Evolutionary conservation across 2,113 vertebrate genomes (phyloP).

Genomic region (Gobius niger): DNA sequence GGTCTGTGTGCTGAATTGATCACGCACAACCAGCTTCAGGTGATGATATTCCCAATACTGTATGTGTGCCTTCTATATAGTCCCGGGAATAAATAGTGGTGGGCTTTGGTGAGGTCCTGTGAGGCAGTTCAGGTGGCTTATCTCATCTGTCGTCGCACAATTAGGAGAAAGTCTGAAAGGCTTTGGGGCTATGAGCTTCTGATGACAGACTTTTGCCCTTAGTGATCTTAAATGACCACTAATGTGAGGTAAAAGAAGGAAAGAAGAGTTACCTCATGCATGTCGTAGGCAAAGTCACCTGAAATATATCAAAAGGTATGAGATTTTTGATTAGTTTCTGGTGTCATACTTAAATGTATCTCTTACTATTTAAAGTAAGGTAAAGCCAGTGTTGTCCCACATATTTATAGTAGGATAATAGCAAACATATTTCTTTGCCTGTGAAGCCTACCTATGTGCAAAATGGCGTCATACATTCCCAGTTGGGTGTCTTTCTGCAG

Average conservation of each 20-base stretch:
- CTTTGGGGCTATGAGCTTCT: constrained; percentile 26
- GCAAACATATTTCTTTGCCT: neutral
- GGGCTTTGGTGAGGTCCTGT: constrained; percentile 5
- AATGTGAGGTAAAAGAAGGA: constrained; percentile 21
- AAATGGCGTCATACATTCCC: constrained; percentile 81
- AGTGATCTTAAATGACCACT: constrained; percentile 14
- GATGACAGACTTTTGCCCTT: constrained; percentile 35
- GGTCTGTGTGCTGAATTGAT: constrained; percentile 24
- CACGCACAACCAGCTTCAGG: constrained; percentile 55
- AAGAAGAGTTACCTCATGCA: constrained; percentile 77
- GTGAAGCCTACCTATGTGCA: constrained; percentile 82
- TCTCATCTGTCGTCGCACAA: constrained; percentile 50
- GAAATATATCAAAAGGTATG: constrained; percentile 35
- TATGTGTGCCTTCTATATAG: constrained; percentile 27
- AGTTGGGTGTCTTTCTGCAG: constrained; percentile 82
- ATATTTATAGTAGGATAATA: too few species aligned
- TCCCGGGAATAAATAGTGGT: constrained; percentile 39
- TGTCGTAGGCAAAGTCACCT: constrained; percentile 90
- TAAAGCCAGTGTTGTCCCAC: too few species aligned
- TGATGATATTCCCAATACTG: constrained; percentile 29
- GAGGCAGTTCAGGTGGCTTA: constrained; percentile 28
- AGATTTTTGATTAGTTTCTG: neutral
- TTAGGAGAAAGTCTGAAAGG: constrained; percentile 31
- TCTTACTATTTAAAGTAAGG: too few species aligned
- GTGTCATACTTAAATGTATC: too few species aligned